Evolutionary conservation across 2,797 vertebrate species (phyloP), one percentile per base, ranked within the genome.

Genomic region (Passerculus sandwichensis): DNA sequence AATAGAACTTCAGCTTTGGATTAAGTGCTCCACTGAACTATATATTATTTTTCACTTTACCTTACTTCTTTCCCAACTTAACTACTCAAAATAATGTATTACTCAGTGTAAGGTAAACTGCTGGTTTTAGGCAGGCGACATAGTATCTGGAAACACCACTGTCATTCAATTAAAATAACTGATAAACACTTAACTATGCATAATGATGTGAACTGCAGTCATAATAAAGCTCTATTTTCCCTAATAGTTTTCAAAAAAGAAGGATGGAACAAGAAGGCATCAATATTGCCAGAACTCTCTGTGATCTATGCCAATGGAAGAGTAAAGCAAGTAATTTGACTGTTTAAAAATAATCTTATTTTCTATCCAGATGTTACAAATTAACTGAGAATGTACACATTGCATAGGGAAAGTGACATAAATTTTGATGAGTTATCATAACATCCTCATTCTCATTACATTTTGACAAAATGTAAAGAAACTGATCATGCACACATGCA

Each of bases 21-120:
- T 88, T 88, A 94, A 88, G 60, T 76, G 48, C 50, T 88, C 81
- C 61, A 60, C 42, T 91, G 64, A 93, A 75, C 84, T 61, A 79
- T 38, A 29, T 51, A 61, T 56, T n/a, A 34, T 76, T 78, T 91
- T 94, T 79, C 71, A 78, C n/a, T 75, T 73, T 62, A 27, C 44
- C n/a, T 87, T 67, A 56, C 16, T 81, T 85, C 34, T 83, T 70
- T 54, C 69, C 60, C 60, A 87, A 93, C 72, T 76, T 65, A 82
- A 88, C 51, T 91, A 64, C 32, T 54, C 30, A 59, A 60, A 61
- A 19, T 36, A 74, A 69, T 9, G 32, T 38, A 56, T 54, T 66
- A 80, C 30, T 69, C 29, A 38, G 19, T 50, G 27, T 38, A 90
- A 88, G 11, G 32, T 42, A 83, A 83, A 71, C 23, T 45, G 42